These are phyloP conservation scores for Drepana arcuata DNA, from an alignment of 1,140 invertebrate species.

Conservation along the genomic window DNA sequence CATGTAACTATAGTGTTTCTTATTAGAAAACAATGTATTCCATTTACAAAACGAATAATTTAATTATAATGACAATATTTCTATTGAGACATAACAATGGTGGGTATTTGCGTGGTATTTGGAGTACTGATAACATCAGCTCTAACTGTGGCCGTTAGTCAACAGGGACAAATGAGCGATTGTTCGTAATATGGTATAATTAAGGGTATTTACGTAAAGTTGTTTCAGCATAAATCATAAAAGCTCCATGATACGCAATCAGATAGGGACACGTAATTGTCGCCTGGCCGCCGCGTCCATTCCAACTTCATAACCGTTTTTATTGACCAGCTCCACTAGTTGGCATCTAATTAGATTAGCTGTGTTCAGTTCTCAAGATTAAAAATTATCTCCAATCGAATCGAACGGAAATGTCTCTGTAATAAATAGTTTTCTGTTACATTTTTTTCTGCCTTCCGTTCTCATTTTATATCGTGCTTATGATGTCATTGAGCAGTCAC, in stretches of 20 bases:
- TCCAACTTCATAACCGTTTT: constrained; percentile 32
- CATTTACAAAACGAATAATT: too few relatives aligned
- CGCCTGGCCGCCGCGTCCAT: constrained; percentile 10
- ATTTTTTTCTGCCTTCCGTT: constrained; percentile 39
- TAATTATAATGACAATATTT: too few relatives aligned
- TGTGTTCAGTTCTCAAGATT: constrained; percentile 22
- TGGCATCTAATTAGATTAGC: constrained; percentile 43
- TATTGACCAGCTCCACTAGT: constrained; percentile 28
- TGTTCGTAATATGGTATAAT: too few relatives aligned
- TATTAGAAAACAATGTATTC: too few relatives aligned
- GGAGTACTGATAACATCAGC: too few relatives aligned
- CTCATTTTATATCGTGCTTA: constrained; percentile 24
- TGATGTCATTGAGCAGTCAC: constrained; percentile 22
- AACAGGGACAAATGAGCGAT: too few relatives aligned
- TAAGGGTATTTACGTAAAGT: constrained; percentile 6
- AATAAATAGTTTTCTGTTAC: constrained; percentile 39
- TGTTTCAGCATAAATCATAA: constrained; percentile 19
- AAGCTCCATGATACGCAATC: constrained; percentile 21
- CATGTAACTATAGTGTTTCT: too few relatives aligned
- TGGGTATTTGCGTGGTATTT: too few relatives aligned
- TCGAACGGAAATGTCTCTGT: constrained; percentile 38
- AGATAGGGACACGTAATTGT: constrained; percentile 30
- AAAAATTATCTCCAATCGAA: constrained; percentile 35
- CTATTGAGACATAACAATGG: too few relatives aligned
- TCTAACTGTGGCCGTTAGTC: too few relatives aligned